Conservation (phyloP, 1,140 invertebrate species). For the Hermetia illucens region DNA sequence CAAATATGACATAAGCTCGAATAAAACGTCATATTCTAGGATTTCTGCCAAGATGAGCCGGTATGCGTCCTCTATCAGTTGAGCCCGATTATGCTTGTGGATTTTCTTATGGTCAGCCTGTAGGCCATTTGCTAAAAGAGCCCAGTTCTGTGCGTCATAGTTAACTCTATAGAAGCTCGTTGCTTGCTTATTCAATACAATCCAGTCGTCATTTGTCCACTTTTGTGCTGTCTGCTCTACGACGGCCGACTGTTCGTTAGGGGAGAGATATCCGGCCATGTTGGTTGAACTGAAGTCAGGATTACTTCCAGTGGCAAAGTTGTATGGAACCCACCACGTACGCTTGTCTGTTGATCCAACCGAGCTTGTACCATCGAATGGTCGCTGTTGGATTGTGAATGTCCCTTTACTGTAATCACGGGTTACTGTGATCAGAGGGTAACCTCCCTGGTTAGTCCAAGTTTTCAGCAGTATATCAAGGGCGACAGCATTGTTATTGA, state of each 20-base stretch:
- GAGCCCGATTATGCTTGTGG: conserved; percentile 54
- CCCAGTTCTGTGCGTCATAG: conserved; percentile 43
- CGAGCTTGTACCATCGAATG: not conserved
- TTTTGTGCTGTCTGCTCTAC: not conserved
- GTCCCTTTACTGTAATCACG: conserved; percentile 23
- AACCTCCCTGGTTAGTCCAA: conserved; percentile 53
- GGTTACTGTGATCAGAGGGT: conserved; percentile 44
- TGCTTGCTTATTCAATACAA: conserved; percentile 39
- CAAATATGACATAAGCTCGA: conserved; percentile 39
- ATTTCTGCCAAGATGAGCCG: conserved; percentile 43
- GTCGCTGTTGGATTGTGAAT: not conserved
- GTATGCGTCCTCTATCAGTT: conserved; percentile 61
- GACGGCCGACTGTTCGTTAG: not conserved
- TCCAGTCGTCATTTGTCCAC: not conserved
- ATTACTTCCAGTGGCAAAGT: not conserved
- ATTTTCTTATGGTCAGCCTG: conserved; percentile 35
- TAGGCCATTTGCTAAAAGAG: conserved; percentile 33
- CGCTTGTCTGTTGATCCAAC: not conserved
- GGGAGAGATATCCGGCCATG: not conserved
- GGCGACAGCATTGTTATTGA: too few species aligned
- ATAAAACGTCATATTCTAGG: conserved; percentile 29
- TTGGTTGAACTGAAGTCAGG: not conserved
- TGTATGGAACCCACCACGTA: not conserved
- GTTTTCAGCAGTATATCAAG: too few species aligned
- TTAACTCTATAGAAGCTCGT: conserved; percentile 48